These are phyloP conservation scores for Alectura lathami DNA, from an alignment of 2,113 vertebrate genomes.

Conservation along the genomic window DNA sequence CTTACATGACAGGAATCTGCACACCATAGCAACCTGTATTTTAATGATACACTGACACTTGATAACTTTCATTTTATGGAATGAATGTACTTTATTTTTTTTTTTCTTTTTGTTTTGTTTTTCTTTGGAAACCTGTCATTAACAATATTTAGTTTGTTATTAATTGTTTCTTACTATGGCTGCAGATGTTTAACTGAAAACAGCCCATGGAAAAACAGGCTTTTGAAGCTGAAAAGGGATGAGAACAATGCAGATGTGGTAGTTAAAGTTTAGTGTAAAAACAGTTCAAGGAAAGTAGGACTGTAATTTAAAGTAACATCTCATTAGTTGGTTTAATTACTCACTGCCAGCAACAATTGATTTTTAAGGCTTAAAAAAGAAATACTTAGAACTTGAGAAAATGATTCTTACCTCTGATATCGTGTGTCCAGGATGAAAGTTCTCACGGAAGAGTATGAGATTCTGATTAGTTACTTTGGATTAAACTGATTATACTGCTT, in stretches of 20 bases:
- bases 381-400: neutral
- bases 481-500: neutral
- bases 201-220: slow-evolving; percentile 19
- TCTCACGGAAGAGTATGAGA: neutral
- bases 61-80: neutral
- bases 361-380: slow-evolving; percentile 67
- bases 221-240: neutral
- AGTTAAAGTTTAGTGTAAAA: slow-evolving; percentile 48
- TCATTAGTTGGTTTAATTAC: slow-evolving; percentile 80
- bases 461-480: neutral
- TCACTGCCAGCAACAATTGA: slow-evolving; percentile 67
- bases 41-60: neutral
- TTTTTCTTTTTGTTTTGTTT: neutral
- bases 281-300: slow-evolving; percentile 56
- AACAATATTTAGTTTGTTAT: slow-evolving; percentile 48
- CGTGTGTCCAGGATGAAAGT: slow-evolving; percentile 8
- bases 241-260: slow-evolving; percentile 29
- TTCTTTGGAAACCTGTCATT: slow-evolving; percentile 17
- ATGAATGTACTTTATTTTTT: neutral
- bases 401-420: slow-evolving; percentile 45
- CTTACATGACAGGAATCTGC: neutral
- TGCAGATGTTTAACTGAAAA: slow-evolving; percentile 42
- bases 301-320: slow-evolving; percentile 75
- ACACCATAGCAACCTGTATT: neutral
- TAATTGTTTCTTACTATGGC: slow-evolving; percentile 47